Base-by-base conservation (phyloP, 2,888 invertebrate species). In the Apamea anceps region DNA sequence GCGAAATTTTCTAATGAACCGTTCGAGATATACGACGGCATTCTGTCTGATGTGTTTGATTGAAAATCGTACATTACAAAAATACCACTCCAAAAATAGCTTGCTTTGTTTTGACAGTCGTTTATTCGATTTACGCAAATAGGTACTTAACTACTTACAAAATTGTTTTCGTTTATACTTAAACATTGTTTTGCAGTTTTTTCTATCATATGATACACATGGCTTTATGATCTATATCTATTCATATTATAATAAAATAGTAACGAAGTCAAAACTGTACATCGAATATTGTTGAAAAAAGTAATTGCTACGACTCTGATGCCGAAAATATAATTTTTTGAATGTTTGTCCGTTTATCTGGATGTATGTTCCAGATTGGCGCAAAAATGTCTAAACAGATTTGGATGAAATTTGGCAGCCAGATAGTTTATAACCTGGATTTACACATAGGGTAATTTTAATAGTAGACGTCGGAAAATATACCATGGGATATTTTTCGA, bases 1-100 rank as follows among this genome's bases (percentile, higher is more conserved):
- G 73, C 28, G 37, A 87, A 63, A 63, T 73, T 84, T 84, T 75
- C 57, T 84, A 87, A 87, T 84, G 87, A 84, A 87, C 72, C 72
- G 28, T 71, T 86, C 71, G 37, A 79, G n/a, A 68, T 48, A 18
- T 63, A 65, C 63, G 60, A n/a, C 18, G 32, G 65, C 7, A 57
- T 63, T 60, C 71, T 18, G 54, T 66, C 65, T 78, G 79, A 84
- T 51, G 71, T 73, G 48, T 66, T 60, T 54, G 84, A 74, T 84
- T 73, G 57, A 77, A 86, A 77, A 67, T 74, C 78, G 37, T 72
- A 77, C 37, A 15, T 81, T 73, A 18, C 42, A 45, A 57, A 67
- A 71, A 66, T 42, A 42, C 0, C 18, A 63, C 1, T 60, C 4
- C 8, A 4, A 21, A 13, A 18, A 0, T 42, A 2, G 0, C 5